Evolutionary conservation across 2,888 invertebrate species (phyloP).

Genomic region (Microplitis deprimator): DNA sequence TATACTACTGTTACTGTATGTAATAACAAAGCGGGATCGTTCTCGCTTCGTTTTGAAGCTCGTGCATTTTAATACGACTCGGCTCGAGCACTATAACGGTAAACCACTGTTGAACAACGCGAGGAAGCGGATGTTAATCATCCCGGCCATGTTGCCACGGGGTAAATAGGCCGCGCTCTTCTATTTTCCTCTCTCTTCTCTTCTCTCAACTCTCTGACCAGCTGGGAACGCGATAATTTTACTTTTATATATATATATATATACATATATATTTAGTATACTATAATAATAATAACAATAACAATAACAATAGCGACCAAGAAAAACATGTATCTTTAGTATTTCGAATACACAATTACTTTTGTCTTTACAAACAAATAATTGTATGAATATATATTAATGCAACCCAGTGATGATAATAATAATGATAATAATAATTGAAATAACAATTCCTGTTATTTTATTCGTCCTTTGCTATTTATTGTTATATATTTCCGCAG

Average conservation of each 20-base stretch:
- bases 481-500: not conserved
- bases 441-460: not conserved
- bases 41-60: conserved; percentile 40
- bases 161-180: conserved; percentile 45
- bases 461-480: not conserved
- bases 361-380: not conserved
- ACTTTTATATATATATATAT: conserved; percentile 5
- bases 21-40: conserved; percentile 26
- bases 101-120: conserved; percentile 48
- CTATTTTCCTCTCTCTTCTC: conserved; percentile 28
- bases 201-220: not conserved
- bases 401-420: not conserved
- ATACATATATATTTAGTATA: not conserved
- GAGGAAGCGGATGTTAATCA: conserved; percentile 52
- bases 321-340: conserved; percentile 19
- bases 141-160: conserved; percentile 46
- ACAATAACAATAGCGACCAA: conserved; percentile 6
- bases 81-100: conserved; percentile 38
- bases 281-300: not conserved
- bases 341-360: conserved; percentile 4
- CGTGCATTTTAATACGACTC: conserved; percentile 44
- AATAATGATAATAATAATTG: too few relatives aligned
- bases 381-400: not conserved
- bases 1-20: conserved; percentile 22
- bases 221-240: conserved; percentile 35